Evolutionary conservation across 2,888 invertebrate genomes (phyloP).

Genomic region (Parnassius orleans): DNA sequence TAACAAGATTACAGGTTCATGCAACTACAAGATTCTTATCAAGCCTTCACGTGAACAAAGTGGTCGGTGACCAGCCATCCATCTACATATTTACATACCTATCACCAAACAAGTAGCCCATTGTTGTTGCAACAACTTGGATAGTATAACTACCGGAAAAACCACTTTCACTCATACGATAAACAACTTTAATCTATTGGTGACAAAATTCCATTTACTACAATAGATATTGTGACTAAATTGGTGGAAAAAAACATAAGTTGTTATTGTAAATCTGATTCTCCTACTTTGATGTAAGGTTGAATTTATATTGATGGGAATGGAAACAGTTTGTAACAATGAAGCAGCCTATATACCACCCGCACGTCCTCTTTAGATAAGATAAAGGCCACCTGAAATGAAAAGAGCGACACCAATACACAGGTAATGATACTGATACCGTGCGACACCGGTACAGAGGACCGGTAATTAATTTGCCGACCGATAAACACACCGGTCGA

Average conservation of each 20-base stretch:
- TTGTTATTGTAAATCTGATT: conserved; percentile 32
- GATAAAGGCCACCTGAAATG: conserved; percentile 74
- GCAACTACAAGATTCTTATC: conserved; percentile 48
- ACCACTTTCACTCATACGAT: conserved; percentile 36
- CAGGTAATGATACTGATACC: conserved; percentile 65
- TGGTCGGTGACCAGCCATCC: conserved; percentile 75
- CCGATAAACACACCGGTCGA: conserved; percentile 45
- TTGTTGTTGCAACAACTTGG: conserved; percentile 61
- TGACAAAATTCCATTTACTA: conserved; percentile 33
- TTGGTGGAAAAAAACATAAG: conserved; percentile 43
- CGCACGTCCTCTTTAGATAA: conserved; percentile 81
- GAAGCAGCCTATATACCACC: conserved; percentile 65
- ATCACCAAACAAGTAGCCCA: conserved; percentile 73
- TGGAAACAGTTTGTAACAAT: conserved; percentile 54
- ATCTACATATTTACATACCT: conserved; percentile 76
- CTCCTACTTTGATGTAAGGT: conserved; percentile 30
- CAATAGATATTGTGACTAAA: conserved; percentile 43
- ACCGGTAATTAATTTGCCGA: conserved; percentile 70
- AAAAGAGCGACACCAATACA: conserved; percentile 71
- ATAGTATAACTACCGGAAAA: conserved; percentile 73
- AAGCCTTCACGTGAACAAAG: conserved; percentile 41
- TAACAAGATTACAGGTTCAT: conserved; percentile 30
- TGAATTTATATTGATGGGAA: conserved; percentile 30
- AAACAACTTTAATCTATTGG: conserved; percentile 34
- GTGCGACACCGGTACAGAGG: conserved; percentile 42